phyloP scores from a whole-genome alignment of 2,797 vertebrate species.

The Aldrovandia affinis region DNA sequence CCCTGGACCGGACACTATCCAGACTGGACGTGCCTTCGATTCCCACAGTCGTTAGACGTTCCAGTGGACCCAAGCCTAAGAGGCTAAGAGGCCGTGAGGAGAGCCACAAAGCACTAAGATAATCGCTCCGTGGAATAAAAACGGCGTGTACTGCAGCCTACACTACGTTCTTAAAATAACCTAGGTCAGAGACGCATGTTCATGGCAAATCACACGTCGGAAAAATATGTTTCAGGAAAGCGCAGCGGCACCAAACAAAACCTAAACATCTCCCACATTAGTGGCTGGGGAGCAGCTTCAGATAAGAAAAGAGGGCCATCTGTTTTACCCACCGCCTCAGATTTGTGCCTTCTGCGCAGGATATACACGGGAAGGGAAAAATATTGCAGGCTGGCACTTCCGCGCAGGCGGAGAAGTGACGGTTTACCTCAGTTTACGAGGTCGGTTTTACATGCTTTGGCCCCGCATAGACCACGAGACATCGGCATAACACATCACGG shows the following conservation, averaged over 20 bases:
- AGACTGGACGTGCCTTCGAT: neutral
- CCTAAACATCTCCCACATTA: neutral
- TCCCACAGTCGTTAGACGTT: neutral
- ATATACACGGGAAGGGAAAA: too few species aligned
- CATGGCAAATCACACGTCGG: neutral
- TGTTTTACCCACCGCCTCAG: too few species aligned
- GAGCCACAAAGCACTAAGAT: neutral
- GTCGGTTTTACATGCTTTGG: too few species aligned
- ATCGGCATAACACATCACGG: too few species aligned
- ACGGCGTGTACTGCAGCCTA: neutral
- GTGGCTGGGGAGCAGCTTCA: too few species aligned
- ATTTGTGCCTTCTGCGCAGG: too few species aligned
- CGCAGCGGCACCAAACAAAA: neutral
- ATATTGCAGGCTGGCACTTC: too few species aligned
- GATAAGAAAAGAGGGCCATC: too few species aligned
- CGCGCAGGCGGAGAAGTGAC: too few species aligned
- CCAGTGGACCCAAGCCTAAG: neutral
- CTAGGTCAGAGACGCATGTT: neutral
- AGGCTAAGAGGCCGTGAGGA: neutral
- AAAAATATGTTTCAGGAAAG: neutral
- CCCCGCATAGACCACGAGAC: too few species aligned
- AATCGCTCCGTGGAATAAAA: neutral
- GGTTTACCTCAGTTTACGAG: too few species aligned
- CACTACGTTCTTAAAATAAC: neutral
- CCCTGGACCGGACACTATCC: slow-evolving; percentile 32